Evolutionary conservation across 2,113 vertebrate species (phyloP).

Genomic region (Notothenia coriiceps): DNA sequence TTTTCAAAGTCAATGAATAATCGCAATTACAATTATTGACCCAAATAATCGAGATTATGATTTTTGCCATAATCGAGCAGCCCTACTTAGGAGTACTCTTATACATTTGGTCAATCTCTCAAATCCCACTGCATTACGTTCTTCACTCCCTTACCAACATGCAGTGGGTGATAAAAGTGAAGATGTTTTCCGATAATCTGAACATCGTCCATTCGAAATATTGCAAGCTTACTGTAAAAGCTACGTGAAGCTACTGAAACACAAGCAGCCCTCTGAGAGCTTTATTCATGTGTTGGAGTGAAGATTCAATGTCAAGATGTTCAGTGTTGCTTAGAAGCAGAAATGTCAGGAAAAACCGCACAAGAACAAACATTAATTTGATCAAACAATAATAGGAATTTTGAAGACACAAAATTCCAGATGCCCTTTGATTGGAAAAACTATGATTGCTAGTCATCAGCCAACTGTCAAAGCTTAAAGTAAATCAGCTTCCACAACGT

Average conservation of each 20-base stretch:
- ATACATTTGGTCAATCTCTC: neutral
- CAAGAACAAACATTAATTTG: neutral
- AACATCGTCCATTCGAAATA: neutral
- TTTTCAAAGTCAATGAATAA: no score
- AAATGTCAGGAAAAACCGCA: constrained; percentile 9
- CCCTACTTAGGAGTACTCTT: neutral
- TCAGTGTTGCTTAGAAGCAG: neutral
- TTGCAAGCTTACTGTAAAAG: neutral
- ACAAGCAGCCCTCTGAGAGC: neutral
- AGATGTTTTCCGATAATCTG: neutral
- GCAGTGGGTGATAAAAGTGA: neutral
- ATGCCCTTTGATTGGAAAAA: no score
- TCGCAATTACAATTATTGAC: no score
- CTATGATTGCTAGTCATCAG: constrained; percentile 6
- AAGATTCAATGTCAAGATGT: neutral
- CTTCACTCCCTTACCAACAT: neutral
- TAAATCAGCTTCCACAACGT: constrained; percentile 23
- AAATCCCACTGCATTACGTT: neutral
- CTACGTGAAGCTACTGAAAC: neutral
- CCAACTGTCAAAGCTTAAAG: constrained; percentile 12
- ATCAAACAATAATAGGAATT: neutral
- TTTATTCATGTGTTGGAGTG: neutral
- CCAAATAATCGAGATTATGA: no score
- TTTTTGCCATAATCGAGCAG: no score
- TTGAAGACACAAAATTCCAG: neutral